Conservation (phyloP, 2,888 invertebrate species). For the Nomada fabriciana region DNA sequence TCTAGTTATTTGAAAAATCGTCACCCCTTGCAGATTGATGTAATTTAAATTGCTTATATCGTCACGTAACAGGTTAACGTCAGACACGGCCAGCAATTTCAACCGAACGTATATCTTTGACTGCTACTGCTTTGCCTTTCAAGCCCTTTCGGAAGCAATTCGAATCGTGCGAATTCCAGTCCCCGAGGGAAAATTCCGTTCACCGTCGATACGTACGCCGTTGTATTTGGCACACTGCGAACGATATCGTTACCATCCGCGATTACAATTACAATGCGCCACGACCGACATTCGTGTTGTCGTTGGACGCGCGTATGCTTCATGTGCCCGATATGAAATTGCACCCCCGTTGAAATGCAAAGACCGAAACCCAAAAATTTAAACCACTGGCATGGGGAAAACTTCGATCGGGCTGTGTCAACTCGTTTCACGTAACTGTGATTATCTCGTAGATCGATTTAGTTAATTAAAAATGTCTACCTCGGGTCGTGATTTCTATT, state of each 20-base stretch:
- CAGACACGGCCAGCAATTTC: conserved; percentile 12
- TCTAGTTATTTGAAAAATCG: too few species aligned
- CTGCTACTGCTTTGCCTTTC: background rate
- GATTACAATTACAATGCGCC: conserved; percentile 37
- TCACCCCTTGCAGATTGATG: too few species aligned
- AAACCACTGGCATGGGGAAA: background rate
- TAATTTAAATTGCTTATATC: too few species aligned
- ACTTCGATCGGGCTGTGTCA: background rate
- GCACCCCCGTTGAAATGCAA: background rate
- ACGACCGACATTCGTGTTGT: conserved; percentile 31
- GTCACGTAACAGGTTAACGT: background rate
- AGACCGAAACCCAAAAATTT: conserved; percentile 17
- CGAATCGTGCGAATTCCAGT: conserved; percentile 42
- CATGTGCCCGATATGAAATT: conserved; percentile 17
- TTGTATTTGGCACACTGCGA: conserved; percentile 38
- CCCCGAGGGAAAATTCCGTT: conserved; percentile 40
- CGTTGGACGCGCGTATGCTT: conserved; percentile 12
- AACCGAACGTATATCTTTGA: background rate
- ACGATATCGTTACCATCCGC: conserved; percentile 52
- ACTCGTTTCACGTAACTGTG: background rate
- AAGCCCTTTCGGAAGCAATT: conserved; percentile 25
- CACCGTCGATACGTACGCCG: conserved; percentile 32
- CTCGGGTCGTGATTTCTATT: too few species aligned
- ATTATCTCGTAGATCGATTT: too few species aligned
- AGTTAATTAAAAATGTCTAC: too few species aligned